Conservation (phyloP, 2,888 invertebrate genomes). For the Ochropleura leucogaster region DNA sequence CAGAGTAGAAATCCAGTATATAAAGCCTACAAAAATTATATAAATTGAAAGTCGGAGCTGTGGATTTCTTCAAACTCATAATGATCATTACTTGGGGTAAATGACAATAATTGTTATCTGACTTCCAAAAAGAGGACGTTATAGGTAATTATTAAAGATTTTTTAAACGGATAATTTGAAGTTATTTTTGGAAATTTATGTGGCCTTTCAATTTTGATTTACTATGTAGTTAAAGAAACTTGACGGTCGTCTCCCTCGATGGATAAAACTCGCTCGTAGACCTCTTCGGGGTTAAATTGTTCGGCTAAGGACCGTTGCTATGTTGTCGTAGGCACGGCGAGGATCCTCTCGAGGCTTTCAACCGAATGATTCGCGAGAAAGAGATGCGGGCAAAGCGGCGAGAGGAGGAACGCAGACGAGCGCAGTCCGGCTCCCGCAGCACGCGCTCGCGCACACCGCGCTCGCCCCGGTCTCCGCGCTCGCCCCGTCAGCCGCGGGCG, state of each 20-base stretch:
- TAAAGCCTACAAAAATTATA: constrained; percentile 16
- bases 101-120: not conserved
- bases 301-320: constrained; percentile 60
- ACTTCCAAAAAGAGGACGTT: not conserved
- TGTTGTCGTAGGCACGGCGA: constrained; percentile 92
- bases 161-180: constrained; percentile 10
- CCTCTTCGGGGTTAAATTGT: constrained; percentile 33
- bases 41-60: not conserved
- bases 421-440: constrained; percentile 83
- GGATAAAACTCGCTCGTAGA: constrained; percentile 52
- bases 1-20: too few relatives aligned
- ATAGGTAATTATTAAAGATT: not conserved
- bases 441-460: constrained; percentile 84
- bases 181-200: constrained; percentile 29
- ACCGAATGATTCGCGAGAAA: constrained; percentile 96
- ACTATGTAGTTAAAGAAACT: constrained; percentile 29
- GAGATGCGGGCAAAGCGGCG: constrained; percentile 93
- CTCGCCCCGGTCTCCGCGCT: constrained; percentile 75
- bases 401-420: constrained; percentile 91
- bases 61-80: not conserved
- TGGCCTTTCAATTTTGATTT: constrained; percentile 35
- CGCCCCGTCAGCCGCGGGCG: constrained; percentile 70
- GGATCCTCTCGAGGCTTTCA: constrained; percentile 96
- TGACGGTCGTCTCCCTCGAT: constrained; percentile 64
- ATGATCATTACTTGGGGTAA: not conserved